phyloP scores from a whole-genome alignment of 2,113 vertebrate species.

The Mus musculus region DNA sequence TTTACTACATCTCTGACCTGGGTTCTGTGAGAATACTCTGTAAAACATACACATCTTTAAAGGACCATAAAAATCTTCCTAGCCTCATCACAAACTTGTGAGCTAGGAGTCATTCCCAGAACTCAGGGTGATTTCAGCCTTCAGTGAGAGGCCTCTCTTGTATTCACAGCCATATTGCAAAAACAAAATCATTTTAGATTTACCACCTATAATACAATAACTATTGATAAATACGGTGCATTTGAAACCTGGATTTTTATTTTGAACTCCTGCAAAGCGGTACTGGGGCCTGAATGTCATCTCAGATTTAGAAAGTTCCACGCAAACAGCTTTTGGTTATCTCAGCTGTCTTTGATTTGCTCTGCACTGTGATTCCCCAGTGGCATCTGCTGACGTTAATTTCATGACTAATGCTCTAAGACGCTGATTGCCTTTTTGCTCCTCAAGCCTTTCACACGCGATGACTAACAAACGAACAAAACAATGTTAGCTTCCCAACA shows the following conservation, averaged over 20 bases:
- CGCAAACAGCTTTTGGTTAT: constrained; percentile 77
- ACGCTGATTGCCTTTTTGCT: constrained; percentile 70
- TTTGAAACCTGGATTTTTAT: not conserved
- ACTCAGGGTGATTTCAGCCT: not conserved
- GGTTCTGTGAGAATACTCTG: not conserved
- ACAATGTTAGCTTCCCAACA: constrained; percentile 43
- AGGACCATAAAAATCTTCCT: not conserved
- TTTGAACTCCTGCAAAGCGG: constrained; percentile 37
- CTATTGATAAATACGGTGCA: not conserved
- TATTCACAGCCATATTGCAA: constrained; percentile 52
- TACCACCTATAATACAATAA: not conserved
- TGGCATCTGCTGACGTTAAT: constrained; percentile 73
- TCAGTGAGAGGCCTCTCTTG: not conserved
- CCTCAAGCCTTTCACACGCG: constrained; percentile 45
- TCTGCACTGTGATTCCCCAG: constrained; percentile 74
- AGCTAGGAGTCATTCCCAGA: constrained; percentile 22
- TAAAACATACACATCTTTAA: constrained; percentile 41
- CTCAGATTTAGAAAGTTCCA: constrained; percentile 74
- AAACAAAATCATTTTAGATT: not conserved
- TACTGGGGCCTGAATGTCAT: constrained; percentile 37
- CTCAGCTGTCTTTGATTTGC: constrained; percentile 84
- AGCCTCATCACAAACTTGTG: constrained; percentile 26
- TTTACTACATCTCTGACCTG: not conserved
- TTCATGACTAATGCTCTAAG: constrained; percentile 71
- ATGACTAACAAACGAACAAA: constrained; percentile 68